A percentile compares a stretch with the other conserved stretches of the same genome.
These are phyloP conservation scores for Arctocebus calabarensis DNA, from an alignment of 2,797 vertebrate genomes.

Conservation along the genomic window DNA sequence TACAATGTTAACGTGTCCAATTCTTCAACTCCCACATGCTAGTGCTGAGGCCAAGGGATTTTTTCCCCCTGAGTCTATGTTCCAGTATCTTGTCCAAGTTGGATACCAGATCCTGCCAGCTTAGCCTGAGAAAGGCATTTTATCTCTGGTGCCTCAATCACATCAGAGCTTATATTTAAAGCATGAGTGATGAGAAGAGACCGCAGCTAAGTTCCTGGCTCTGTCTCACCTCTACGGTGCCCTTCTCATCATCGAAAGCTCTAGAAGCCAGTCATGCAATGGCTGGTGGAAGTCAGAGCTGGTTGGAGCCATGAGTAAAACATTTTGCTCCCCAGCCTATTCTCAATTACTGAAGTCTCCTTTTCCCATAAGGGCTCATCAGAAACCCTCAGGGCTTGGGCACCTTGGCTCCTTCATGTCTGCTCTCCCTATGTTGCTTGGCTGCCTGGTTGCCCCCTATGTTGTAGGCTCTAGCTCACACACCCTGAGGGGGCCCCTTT, in stretches of 20 bases:
- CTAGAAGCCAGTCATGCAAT: neutral
- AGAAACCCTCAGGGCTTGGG: neutral
- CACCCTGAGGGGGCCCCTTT: neutral
- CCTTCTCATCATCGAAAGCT: neutral
- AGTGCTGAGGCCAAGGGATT: conserved; percentile 67
- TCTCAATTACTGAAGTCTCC: neutral
- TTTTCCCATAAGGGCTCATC: neutral
- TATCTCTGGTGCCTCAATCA: conserved; percentile 73
- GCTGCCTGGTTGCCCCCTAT: too few relatives aligned
- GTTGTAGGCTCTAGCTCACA: neutral
- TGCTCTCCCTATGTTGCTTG: neutral
- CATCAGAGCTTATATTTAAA: conserved; percentile 82
- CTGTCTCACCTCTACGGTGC: neutral
- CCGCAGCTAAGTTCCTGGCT: conserved; percentile 23
- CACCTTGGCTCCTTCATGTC: neutral
- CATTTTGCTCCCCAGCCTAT: neutral
- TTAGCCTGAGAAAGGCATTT: conserved; percentile 71
- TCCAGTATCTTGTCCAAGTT: conserved; percentile 81
- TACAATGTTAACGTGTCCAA: conserved; percentile 67
- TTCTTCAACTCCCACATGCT: conserved; percentile 57
- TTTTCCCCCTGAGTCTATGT: conserved; percentile 74
- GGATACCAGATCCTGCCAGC: conserved; percentile 75
- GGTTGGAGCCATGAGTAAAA: neutral
- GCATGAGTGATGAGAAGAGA: conserved; percentile 78
- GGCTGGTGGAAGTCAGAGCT: neutral